Evolutionary conservation across 1,140 invertebrate species (phyloP).

Genomic region (Drosophila virilis): DNA sequence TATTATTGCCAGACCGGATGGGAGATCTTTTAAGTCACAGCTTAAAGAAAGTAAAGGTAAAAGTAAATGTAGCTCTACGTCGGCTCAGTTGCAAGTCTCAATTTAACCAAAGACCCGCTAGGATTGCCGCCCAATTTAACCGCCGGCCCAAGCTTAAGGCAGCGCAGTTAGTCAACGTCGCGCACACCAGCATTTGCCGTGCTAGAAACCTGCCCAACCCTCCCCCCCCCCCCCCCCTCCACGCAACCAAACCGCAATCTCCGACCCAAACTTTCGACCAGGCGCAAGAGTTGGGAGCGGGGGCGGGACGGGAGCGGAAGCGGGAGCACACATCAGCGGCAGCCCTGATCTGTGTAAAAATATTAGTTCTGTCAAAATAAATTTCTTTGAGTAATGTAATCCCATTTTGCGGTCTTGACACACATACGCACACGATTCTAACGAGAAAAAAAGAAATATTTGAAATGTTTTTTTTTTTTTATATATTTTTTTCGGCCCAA

Average conservation of each 20-base stretch:
- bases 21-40: too few relatives aligned
- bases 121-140: slow-evolving; percentile 22
- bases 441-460: slow-evolving; percentile 10
- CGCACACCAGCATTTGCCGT: not conserved
- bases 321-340: slow-evolving; percentile 43
- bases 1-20: too few relatives aligned
- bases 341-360: slow-evolving; percentile 75
- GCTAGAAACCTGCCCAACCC: too few relatives aligned
- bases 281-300: not conserved
- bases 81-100: not conserved
- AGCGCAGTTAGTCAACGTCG: slow-evolving; percentile 27
- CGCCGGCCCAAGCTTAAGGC: slow-evolving; percentile 5
- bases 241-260: slow-evolving; percentile 20
- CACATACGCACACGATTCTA: slow-evolving; percentile 48
- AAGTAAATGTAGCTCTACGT: too few relatives aligned
- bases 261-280: not conserved
- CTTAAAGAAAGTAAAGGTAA: not conserved
- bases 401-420: slow-evolving; percentile 80
- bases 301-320: not conserved
- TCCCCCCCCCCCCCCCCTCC: too few relatives aligned
- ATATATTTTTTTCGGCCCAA: slow-evolving; percentile 20
- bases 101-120: not conserved
- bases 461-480: slow-evolving; percentile 22
- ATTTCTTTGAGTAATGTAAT: slow-evolving; percentile 84
- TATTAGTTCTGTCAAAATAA: slow-evolving; percentile 84